phyloP scores from a whole-genome alignment of 2,888 invertebrate species.

The Agrilus cyanescens region DNA sequence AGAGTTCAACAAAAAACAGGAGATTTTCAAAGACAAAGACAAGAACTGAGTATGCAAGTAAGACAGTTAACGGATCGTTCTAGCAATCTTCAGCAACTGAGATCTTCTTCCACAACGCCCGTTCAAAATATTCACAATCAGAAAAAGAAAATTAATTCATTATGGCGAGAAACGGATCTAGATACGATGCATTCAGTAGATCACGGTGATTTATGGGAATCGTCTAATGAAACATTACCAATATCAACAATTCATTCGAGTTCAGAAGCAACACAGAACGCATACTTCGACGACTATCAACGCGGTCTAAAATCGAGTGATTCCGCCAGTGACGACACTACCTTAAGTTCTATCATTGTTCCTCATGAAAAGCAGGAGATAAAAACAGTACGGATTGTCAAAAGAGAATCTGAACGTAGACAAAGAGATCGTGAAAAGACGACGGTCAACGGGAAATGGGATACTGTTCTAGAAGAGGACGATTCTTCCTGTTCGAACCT shows the following conservation, averaged over 20 bases:
- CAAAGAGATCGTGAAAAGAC: slow-evolving; percentile 69
- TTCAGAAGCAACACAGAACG: slow-evolving; percentile 35
- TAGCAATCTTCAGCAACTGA: slow-evolving; percentile 52
- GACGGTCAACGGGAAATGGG: slow-evolving; percentile 29
- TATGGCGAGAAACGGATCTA: slow-evolving; percentile 84
- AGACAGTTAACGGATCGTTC: slow-evolving; percentile 74
- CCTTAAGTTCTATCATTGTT: slow-evolving; percentile 20
- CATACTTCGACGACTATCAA: slow-evolving; percentile 37
- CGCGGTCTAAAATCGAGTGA: slow-evolving; percentile 45
- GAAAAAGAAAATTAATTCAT: slow-evolving; percentile 51
- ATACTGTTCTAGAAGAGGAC: slow-evolving; percentile 34
- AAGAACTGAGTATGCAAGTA: slow-evolving; percentile 77
- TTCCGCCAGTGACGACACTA: slow-evolving; percentile 27
- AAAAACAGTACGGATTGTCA: slow-evolving; percentile 87
- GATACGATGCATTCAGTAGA: slow-evolving; percentile 71
- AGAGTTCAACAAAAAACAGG: slow-evolving; percentile 76
- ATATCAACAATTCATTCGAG: slow-evolving; percentile 60
- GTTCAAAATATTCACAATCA: slow-evolving; percentile 18
- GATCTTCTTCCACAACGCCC: slow-evolving; percentile 23
- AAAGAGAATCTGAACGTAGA: slow-evolving; percentile 78
- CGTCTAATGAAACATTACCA: slow-evolving; percentile 28
- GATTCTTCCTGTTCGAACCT: slow-evolving; percentile 27
- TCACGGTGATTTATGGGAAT: slow-evolving; percentile 44
- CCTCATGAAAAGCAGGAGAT: slow-evolving; percentile 76
- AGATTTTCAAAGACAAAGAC: slow-evolving; percentile 74